These are phyloP conservation scores for Anableps anableps DNA, from an alignment of 2,797 vertebrate genomes.

Conservation along the genomic window DNA sequence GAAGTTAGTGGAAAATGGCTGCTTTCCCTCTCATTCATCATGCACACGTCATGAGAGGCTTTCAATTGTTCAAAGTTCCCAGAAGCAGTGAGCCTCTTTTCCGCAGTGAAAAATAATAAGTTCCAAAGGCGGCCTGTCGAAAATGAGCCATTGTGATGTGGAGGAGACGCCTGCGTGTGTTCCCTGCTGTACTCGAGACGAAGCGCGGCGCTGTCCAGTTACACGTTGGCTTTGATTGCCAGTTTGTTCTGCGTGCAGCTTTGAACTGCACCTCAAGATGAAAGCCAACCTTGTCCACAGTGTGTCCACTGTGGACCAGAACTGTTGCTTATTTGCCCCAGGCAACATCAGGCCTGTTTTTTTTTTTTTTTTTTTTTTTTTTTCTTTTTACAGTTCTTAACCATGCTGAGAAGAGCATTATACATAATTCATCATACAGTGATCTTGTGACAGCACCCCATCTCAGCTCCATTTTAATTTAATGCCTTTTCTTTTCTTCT, in stretches of 20 bases:
- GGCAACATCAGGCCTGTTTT: slow-evolving; percentile 63
- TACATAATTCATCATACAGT: slow-evolving; percentile 81
- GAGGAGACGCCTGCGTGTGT: slow-evolving; percentile 67
- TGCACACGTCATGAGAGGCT: slow-evolving; percentile 60
- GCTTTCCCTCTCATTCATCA: slow-evolving; percentile 65
- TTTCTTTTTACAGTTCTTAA: slow-evolving; percentile 57
- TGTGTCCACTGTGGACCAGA: slow-evolving; percentile 66
- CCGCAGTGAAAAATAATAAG: slow-evolving; percentile 67
- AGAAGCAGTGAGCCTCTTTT: slow-evolving; percentile 27
- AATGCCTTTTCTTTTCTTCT: slow-evolving; percentile 44
- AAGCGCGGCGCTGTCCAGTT: slow-evolving; percentile 76
- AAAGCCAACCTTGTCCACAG: slow-evolving; percentile 79
- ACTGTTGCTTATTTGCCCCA: slow-evolving; percentile 74
- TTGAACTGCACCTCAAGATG: slow-evolving; percentile 78
- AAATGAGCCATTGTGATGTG: slow-evolving; percentile 72
- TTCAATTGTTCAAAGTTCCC: slow-evolving; percentile 50
- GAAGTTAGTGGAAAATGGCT: slow-evolving; percentile 48
- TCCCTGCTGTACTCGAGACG: slow-evolving; percentile 67
- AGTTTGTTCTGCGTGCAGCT: slow-evolving; percentile 77
- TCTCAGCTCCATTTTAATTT: slow-evolving; percentile 66
- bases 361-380: no score
- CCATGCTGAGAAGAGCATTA: slow-evolving; percentile 68
- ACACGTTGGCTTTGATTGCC: slow-evolving; percentile 81
- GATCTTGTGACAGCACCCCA: slow-evolving; percentile 52
- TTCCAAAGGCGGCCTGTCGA: slow-evolving; percentile 60